Evolutionary conservation across 2,797 vertebrate genomes (phyloP).

Genomic region (Rhinatrema bivittatum): DNA sequence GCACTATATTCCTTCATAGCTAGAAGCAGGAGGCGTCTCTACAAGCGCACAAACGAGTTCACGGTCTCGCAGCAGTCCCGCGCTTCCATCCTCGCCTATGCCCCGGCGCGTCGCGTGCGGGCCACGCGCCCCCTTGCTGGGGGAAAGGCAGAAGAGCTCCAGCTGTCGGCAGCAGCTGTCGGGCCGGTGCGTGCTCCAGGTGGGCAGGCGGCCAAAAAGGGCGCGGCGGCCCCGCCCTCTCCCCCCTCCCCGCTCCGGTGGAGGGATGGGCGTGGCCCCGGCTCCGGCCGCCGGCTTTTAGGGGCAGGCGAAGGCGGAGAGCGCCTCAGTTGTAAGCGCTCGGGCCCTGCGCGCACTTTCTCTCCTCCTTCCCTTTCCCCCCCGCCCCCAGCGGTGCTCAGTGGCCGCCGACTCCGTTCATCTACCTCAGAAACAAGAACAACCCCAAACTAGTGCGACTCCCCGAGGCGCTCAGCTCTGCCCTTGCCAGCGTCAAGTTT

Average conservation of each 20-base stretch:
- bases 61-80: too few relatives aligned
- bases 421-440: conserved; percentile 15
- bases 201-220: conserved; percentile 3
- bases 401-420: too few relatives aligned
- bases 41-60: too few relatives aligned
- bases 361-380: conserved; percentile 2
- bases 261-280: conserved; percentile 17
- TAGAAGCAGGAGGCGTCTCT: too few relatives aligned
- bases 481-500: too few relatives aligned
- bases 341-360: conserved; percentile 3
- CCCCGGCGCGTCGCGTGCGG: too few relatives aligned
- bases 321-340: conserved; percentile 13
- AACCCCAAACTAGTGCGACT: conserved; percentile 20
- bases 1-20: too few relatives aligned
- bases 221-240: conserved; percentile 16
- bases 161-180: conserved; percentile 40
- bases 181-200: conserved; percentile 12
- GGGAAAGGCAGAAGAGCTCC: conserved; percentile 1
- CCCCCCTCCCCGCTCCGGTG: conserved; percentile 4
- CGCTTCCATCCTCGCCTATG: too few relatives aligned
- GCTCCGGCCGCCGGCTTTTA: conserved; percentile 43
- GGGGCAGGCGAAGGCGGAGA: background rate
- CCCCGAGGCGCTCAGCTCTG: background rate
- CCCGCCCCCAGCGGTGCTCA: conserved; percentile 5
- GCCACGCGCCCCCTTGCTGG: too few relatives aligned